These are phyloP conservation scores for Deilephila porcellus DNA, from an alignment of 2,888 invertebrate genomes.

Conservation along the genomic window DNA sequence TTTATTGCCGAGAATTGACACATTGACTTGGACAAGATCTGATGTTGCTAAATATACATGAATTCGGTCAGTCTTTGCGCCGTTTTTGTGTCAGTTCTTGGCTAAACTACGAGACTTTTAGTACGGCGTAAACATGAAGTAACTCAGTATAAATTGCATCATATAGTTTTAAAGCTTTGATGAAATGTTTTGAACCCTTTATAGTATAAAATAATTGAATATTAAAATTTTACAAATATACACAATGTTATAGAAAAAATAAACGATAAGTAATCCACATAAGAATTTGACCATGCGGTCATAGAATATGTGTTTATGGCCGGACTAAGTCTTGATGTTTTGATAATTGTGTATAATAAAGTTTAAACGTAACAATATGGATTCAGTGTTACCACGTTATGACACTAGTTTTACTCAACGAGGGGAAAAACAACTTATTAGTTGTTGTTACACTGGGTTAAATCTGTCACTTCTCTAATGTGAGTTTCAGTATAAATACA, in stretches of 20 bases:
- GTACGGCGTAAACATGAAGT: neutral
- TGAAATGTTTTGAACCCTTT: neutral
- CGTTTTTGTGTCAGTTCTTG: neutral
- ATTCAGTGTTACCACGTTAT: slow-evolving; percentile 15
- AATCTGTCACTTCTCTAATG: no score
- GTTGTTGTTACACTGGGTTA: neutral
- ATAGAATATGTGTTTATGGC: neutral
- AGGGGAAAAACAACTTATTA: neutral
- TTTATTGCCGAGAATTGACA: neutral
- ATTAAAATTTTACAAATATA: slow-evolving; percentile 14
- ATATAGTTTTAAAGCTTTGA: neutral
- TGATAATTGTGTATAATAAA: slow-evolving; percentile 5
- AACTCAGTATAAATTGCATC: neutral
- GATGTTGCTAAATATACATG: neutral
- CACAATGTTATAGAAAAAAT: slow-evolving; percentile 11
- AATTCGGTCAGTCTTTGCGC: neutral
- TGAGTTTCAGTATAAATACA: no score
- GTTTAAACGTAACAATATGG: neutral
- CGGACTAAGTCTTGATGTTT: slow-evolving; percentile 12
- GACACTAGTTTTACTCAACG: neutral
- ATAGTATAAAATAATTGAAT: neutral
- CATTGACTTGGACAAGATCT: no score
- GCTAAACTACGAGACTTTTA: neutral
- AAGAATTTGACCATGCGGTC: neutral
- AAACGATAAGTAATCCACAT: neutral